Evolutionary conservation across 2,113 vertebrate species (phyloP).

Genomic region (Carollia perspicillata): DNA sequence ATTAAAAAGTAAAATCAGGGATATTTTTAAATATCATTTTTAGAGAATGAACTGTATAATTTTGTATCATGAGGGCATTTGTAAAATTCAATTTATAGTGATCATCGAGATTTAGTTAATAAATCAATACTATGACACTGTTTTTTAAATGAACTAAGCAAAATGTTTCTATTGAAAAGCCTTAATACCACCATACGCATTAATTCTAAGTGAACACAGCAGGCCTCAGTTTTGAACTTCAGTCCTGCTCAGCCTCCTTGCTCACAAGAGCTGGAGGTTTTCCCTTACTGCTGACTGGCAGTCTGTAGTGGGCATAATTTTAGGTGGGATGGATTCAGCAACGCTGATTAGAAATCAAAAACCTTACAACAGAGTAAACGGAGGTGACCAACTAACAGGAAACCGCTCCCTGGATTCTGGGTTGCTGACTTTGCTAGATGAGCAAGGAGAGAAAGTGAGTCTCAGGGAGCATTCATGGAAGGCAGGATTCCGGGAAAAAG

Average conservation of each 20-base stretch:
- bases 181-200: background rate
- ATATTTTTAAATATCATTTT: conserved; percentile 26
- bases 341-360: background rate
- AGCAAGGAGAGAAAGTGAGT: background rate
- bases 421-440: too few species aligned
- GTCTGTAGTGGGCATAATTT: background rate
- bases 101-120: conserved; percentile 15
- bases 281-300: background rate
- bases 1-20: conserved; percentile 12
- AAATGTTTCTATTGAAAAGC: background rate
- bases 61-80: conserved; percentile 28
- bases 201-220: background rate
- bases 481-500: background rate
- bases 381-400: background rate
- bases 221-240: background rate
- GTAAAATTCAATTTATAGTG: background rate
- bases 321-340: background rate
- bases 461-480: background rate
- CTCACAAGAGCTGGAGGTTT: background rate
- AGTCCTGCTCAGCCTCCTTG: too few species aligned
- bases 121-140: conserved; percentile 7
- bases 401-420: background rate
- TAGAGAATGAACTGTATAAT: background rate
- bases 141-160: background rate
- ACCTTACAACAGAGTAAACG: background rate